Base-by-base conservation (phyloP, 2,113 vertebrate species). In the Speoplatyrhinus poulsoni region DNA sequence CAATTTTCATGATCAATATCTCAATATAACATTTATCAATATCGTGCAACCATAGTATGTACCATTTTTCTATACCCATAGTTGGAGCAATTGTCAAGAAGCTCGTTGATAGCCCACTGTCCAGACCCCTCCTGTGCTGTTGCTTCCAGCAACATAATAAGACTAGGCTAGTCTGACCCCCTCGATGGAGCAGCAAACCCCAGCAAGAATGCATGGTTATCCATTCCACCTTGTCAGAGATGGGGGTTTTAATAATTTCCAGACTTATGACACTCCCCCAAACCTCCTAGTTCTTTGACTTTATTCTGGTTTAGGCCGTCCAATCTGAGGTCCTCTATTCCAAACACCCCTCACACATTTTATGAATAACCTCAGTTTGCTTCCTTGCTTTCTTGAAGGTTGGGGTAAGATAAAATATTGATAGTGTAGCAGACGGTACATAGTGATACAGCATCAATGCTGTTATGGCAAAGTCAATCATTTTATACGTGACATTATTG, bases 171-270 rank as follows among this genome's bases (percentile, higher is more conserved):
- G 1, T 26, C 26, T 26, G 26, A 26, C 26, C 26, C 26, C 26
- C 26, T 26, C 26, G 26, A 26, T 26, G 26, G 26, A 26, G 26
- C 26, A 2, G 26, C 26, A 26, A 26, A 26, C 26, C 26, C 0
- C 11, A 15, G 3, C 11, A 52, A 15, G 11, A 52, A 41, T 73
- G 53, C 71, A 73, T 6, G 72, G 19, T 47, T 75, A 73, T 73
- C 67, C 78, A 72, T 81, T 81, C 66, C 65, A 72, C 64, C 69
- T 49, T 79, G 50, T 81, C 76, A 70, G 19, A 75, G 64, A 41
- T 69, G 56, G 65, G 73, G 12, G 75, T 75, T 86, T 75, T 82
- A 88, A 85, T 75, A 87, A 80, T 69, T 61, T 76, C 65, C 53
- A 62, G 58, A 76, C 59, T 16, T 16, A 56, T 71, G 65, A 58